Evolutionary conservation across 2,797 vertebrate species (phyloP), one percentile per base, ranked within the genome.

Genomic region (Tragopan temminckii): DNA sequence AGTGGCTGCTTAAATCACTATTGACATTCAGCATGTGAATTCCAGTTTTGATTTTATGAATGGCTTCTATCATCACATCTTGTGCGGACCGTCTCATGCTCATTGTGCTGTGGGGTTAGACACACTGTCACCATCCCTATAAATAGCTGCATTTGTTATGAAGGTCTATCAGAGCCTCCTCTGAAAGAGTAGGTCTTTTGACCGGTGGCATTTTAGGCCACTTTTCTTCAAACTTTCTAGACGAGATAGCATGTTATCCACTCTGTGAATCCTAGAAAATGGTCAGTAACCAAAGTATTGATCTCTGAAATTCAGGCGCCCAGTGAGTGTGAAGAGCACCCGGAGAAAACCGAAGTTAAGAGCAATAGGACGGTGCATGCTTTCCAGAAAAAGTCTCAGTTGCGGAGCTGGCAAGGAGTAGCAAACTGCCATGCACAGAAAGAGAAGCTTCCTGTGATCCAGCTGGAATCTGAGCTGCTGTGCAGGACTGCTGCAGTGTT

Each of bases 101-200:
- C 78, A 75, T 94, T 93, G 94, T 95, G 12, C 78, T 89, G n/a
- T 63, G 75, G 85, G 50, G 38, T 90, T 88, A 82, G 94, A 66
- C 79, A 58, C 89, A 21, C 82, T 94, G 93, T 86, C 94, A 94
- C 91, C 90, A 77, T 62, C 33, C 83, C 75, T 90, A 95, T 96
- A 93, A 95, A 96, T 95, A 96, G 86, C 33, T 79, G 79, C 61
- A 78, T 67, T 68, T 40, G 43, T 75, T 90, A 68, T 94, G 86
- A 96, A 95, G 94, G 90, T 63, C 86, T 85, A 53, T 74, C 45
- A 89, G 80, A 85, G 78, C 93, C 79, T 61, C 61, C 24, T 77
- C 67, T 1, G 27, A 55, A 85, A 93, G 80, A 94, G 71, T 27
- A 55, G 38, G 59, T 72, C 80, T 95, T 92, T 77, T 46, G 12